A percentile compares a stretch with the other conserved stretches of the same genome.
These are phyloP conservation scores for Cataglyphis altisquamis DNA, from an alignment of 2,888 invertebrate species.

Conservation along the genomic window DNA sequence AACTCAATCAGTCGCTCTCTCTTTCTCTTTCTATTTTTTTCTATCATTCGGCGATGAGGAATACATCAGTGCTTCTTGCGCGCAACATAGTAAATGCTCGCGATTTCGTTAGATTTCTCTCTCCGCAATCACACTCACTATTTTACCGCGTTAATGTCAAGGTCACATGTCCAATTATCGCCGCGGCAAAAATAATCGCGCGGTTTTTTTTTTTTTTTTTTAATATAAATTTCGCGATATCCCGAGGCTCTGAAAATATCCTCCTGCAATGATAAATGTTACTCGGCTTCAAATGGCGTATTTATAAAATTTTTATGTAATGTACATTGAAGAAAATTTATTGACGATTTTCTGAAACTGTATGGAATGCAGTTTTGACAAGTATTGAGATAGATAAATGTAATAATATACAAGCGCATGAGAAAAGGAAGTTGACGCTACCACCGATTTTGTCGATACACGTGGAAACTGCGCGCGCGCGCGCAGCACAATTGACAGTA, in stretches of 20 bases:
- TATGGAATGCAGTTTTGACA: not conserved
- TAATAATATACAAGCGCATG: not conserved
- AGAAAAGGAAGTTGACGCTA: not conserved
- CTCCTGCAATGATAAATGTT: not conserved
- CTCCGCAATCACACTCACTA: conserved; percentile 42
- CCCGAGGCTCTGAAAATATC: conserved; percentile 8
- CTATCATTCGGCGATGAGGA: conserved; percentile 69
- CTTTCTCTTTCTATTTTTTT: conserved; percentile 55
- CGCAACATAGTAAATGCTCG: conserved; percentile 64
- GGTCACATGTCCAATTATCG: conserved; percentile 52
- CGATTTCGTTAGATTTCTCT: conserved; percentile 54
- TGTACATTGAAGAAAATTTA: too few species aligned
- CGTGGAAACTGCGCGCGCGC: conserved; percentile 2
- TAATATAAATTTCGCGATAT: conserved; percentile 9
- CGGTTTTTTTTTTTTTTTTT: conserved; percentile 4
- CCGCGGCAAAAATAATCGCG: conserved; percentile 43
- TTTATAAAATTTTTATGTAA: not conserved
- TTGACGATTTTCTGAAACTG: too few species aligned
- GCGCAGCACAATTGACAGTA: not conserved
- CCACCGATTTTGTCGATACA: not conserved
- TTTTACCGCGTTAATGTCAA: conserved; percentile 63
- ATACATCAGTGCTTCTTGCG: conserved; percentile 71
- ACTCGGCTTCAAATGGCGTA: not conserved
- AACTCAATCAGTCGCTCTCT: not conserved
- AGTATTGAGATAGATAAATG: not conserved